Conservation (phyloP, 2,888 invertebrate species). For the Notodromas monacha region DNA sequence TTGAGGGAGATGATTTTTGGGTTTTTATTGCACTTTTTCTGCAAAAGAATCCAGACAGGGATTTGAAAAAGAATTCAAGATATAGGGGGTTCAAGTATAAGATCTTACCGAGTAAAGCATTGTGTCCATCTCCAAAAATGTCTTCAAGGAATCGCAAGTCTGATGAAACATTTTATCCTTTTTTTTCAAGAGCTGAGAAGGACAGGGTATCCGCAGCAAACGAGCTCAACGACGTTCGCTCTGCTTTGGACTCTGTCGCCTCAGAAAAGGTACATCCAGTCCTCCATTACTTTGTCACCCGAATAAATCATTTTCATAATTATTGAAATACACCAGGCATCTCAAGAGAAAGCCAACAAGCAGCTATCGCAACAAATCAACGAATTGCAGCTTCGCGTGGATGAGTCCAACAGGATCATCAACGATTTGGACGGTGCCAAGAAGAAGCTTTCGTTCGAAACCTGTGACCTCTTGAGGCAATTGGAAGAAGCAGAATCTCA, state of each 20-base stretch:
- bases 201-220: conserved; percentile 90
- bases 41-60: no score
- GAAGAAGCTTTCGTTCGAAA: conserved; percentile 89
- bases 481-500: conserved; percentile 95
- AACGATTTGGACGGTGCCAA: conserved; percentile 89
- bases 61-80: no score
- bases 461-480: conserved; percentile 80
- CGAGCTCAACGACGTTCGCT: conserved; percentile 90
- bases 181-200: conserved; percentile 72
- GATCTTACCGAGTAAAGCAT: no score
- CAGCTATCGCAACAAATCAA: conserved; percentile 80
- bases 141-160: no score
- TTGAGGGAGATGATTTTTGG: no score
- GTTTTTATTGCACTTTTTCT: no score
- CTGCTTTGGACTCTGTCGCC: conserved; percentile 79
- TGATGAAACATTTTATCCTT: no score
- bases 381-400: conserved; percentile 78
- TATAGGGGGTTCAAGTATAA: no score
- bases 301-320: no score
- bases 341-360: conserved; percentile 94
- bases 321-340: no score
- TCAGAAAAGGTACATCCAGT: conserved; percentile 99
- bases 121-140: no score
- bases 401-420: conserved; percentile 82
- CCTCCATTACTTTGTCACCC: no score